Base-by-base conservation (phyloP, 2,797 vertebrate genomes). In the Cirrhinus mrigala region DNA sequence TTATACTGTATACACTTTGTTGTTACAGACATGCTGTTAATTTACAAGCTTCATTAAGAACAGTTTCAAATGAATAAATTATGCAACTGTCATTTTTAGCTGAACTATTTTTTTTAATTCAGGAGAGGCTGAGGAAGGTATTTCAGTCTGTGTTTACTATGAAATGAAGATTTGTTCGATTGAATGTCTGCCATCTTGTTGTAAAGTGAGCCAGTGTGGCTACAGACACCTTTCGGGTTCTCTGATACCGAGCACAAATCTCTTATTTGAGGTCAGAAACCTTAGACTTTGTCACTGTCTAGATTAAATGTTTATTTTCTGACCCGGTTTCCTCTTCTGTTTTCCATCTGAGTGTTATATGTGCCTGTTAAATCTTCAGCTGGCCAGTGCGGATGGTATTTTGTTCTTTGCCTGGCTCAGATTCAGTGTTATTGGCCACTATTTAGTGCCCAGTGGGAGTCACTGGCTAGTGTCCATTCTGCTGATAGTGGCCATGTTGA, bases 381-480 rank as follows among this genome's bases (percentile, higher is more conserved):
- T 79, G 54, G 75, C 75, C 60, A 46, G 33, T 66, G 33, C 29
- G 75, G 7, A 60, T 60, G n/a, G 76, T 33, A 27, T 78, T 62
- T 83, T 82, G n/a, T 78, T 66, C 74, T 71, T 44, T 70, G 15
- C 20, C 46, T 58, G 52, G 73, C 70, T 81, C 22, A 37, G 52
- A 68, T 75, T 70, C 52, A 68, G 18, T 68, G 68, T 86, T 52
- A 70, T 81, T 86, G 82, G 62, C 74, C 22, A 68, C 46, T 81
- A 74, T 71, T 66, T 79, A 62, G 40, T 40, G 37, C 70, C 58
- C 71, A 64, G 46, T 64, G 58, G 40, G 81, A 77, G 73, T 69
- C 69, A 22, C 60, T 80, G 81, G 87, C 81, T 62, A 83, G 48
- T 74, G 85, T 79, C 85, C 89, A 87, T 87, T 74, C 48, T 75